These are phyloP conservation scores for Anticlea derivata DNA, from an alignment of 2,888 invertebrate species.

Conservation along the genomic window DNA sequence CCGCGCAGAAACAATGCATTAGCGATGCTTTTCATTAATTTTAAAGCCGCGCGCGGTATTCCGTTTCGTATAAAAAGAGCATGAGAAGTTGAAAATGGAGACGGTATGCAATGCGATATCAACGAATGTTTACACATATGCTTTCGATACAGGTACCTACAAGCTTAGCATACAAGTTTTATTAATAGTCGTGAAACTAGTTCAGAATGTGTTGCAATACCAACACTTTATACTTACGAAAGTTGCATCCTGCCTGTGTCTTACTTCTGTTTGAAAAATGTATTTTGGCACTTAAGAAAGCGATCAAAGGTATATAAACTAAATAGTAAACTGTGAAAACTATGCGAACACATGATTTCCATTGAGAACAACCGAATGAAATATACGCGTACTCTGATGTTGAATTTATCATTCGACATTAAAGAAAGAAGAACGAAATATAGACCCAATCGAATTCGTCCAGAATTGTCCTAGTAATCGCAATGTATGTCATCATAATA, in stretches of 20 bases:
- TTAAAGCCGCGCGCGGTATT: constrained; percentile 52
- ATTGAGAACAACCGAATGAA: constrained; percentile 19
- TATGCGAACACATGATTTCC: constrained; percentile 49
- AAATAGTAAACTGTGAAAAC: constrained; percentile 54
- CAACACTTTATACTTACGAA: constrained; percentile 36
- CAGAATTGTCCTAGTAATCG: not conserved
- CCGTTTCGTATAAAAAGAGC: constrained; percentile 55
- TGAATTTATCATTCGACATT: too few species aligned
- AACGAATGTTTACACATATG: constrained; percentile 48
- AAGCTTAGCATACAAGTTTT: constrained; percentile 38
- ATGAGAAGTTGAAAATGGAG: constrained; percentile 45
- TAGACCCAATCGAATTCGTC: not conserved
- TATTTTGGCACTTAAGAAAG: constrained; percentile 42
- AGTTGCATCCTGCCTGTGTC: constrained; percentile 47
- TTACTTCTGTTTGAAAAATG: constrained; percentile 36
- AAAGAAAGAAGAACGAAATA: not conserved
- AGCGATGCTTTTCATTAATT: constrained; percentile 69
- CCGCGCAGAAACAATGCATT: constrained; percentile 72
- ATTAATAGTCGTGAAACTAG: constrained; percentile 45
- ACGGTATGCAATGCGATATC: constrained; percentile 40
- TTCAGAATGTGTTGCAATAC: constrained; percentile 47
- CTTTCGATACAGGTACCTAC: constrained; percentile 27
- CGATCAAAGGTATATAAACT: constrained; percentile 43
- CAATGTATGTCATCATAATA: constrained; percentile 5
- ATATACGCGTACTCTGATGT: not conserved